Evolutionary conservation across 2,888 invertebrate species (phyloP), one percentile per base, ranked within the genome.

Genomic region (Trachelus stipa): DNA sequence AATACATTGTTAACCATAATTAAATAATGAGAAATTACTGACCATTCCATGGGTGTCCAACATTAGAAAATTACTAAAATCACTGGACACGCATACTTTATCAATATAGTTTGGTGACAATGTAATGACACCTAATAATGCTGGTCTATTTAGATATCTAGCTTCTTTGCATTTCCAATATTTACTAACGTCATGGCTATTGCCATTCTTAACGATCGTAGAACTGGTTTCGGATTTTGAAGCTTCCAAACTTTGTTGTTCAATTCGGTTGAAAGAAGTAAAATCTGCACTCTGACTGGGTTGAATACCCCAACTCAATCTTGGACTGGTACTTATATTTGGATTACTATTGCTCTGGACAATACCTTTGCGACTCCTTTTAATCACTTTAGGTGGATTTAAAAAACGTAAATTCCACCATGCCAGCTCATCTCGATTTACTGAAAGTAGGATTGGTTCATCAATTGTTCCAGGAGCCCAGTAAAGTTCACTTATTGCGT

Each of bases 11-110:
- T 68, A 71, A 75, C 75, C 69, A 68, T 80, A 80, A 11, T 82
- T 84, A 79, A 87, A 84, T 74, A 88, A 77, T 11, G 83, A 83
- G 40, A 89, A 89, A 6, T 85, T 88, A 79, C 83, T 89, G 34
- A 91, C 85, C 34, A 87, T 86, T 4, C 91, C 91, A 73, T 90
- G 87, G 74, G 87, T 88, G 68, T 91, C 91, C 33, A 90, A 85
- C 33, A 87, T 88, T n/a, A 91, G 79, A 81, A 90, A 90, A 82
- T 90, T 90, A 30, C 84, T 85, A 79, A 91, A 91, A 82, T 91
- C 89, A 2, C 83, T 75, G 0, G 91, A 91, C 71, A 90, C 86
- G 77, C 86, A 89, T 75, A 91, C 82, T 78, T 90, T 90, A 4
- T 85, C 84, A 11, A 87, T 83, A 74, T 85, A 87, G 34, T 84